Base-by-base conservation (phyloP, 2,797 vertebrate species). In the Hybognathus amarus region DNA sequence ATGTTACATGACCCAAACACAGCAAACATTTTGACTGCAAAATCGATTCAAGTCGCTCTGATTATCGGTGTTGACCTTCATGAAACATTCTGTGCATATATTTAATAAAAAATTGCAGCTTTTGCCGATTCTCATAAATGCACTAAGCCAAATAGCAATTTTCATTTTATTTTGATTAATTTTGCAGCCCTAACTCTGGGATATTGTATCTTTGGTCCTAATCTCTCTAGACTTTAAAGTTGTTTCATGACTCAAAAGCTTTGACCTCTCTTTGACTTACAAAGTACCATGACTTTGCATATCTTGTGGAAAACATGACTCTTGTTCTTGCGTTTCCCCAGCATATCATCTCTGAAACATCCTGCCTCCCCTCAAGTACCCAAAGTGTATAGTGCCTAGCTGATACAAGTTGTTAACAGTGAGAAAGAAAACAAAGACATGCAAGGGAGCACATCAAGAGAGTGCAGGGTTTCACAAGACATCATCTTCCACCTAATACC, bases 271-370 rank as follows among this genome's bases (percentile, higher is more conserved):
- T 74, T 81, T 69, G 71, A 66, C 56, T 85, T 82, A 64, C 67
- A 81, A 75, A 76, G 68, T 52, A 79, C 63, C 18, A 54, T 83
- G 74, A 77, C 74, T 59, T 77, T 83, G 73, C 50, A 77, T 69
- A 75, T 56, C 47, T 76, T 83, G 63, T 45, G 36, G 63, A 77
- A 76, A 83, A 77, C 47, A 33, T 47, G 17, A 56, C 50, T 77
- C 36, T 77, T 36, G 36, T 45, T 83, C 36, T 59, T 59, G 36
- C 47, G 6, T 77, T 69, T 45, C 27, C 52, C 50, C 36, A 56
- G 33, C 64, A 79, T 56, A 69, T 56, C 66, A 68, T 3, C 33
- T 40, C n/a, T 79, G 64, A 68, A 69, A 77, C 36, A 77, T 67
- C 38, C 74, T 59, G 20, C 66, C 74, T 30, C 71, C 50, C 81